Percentiles rank a stretch among this genome's conserved stretches.
phyloP scores from a whole-genome alignment of 1,140 invertebrate genomes.

The Melipona quadrifasciata region DNA sequence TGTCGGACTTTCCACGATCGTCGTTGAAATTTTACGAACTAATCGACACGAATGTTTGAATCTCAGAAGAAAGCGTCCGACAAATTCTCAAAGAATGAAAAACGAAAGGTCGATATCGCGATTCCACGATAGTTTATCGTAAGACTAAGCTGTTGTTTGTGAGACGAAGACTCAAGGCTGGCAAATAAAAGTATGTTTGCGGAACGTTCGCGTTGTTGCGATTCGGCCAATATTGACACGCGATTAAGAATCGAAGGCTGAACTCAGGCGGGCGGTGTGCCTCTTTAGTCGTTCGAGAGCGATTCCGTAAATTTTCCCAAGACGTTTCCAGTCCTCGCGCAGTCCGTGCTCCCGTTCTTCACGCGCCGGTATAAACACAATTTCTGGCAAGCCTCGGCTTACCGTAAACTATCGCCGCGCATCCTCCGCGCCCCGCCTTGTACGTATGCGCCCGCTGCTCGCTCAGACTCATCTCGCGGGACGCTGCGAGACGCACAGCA shows the following conservation, averaged over 20 bases:
- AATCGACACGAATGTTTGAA: too few species aligned
- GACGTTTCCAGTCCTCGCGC: conserved; percentile 34
- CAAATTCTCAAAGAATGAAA: too few species aligned
- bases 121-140: too few species aligned
- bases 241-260: not conserved
- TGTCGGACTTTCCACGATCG: not conserved
- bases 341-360: conserved; percentile 56
- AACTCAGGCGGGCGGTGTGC: not conserved
- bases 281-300: not conserved
- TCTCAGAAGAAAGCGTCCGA: too few species aligned
- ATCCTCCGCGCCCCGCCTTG: conserved; percentile 59
- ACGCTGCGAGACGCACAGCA: conserved; percentile 59
- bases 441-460: conserved; percentile 62
- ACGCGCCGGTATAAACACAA: conserved; percentile 67
- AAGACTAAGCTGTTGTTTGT: too few species aligned
- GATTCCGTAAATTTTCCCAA: conserved; percentile 54
- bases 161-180: too few species aligned
- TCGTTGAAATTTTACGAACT: too few species aligned
- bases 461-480: conserved; percentile 54
- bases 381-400: conserved; percentile 57
- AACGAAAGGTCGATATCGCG: too few species aligned
- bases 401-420: conserved; percentile 40
- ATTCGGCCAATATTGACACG: not conserved
- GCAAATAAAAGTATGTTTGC: too few species aligned
- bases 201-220: not conserved